phyloP scores from a whole-genome alignment of 1,140 invertebrate species.

The Luehdorfia chinensis region DNA sequence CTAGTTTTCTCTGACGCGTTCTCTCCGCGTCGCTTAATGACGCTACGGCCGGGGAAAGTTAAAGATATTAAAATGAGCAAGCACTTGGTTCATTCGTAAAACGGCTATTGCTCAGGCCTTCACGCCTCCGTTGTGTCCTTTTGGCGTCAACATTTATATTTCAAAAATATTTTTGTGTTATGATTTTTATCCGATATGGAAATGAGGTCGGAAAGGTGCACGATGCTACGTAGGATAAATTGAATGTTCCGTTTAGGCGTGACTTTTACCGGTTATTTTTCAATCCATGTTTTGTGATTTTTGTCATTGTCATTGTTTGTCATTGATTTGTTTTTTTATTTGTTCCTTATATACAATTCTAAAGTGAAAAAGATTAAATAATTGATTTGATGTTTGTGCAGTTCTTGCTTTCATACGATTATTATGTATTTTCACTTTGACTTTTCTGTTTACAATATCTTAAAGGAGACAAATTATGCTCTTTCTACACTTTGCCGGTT shows the following conservation, averaged over 20 bases:
- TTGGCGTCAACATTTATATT: conserved; percentile 22
- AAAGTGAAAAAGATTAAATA: too few species aligned
- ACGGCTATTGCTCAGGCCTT: conserved; percentile 39
- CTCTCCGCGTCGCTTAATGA: conserved; percentile 40
- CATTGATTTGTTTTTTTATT: too few species aligned
- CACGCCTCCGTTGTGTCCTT: conserved; percentile 31
- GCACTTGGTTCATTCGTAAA: conserved; percentile 41
- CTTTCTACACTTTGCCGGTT: too few species aligned
- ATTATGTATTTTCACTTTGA: too few species aligned
- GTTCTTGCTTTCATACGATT: too few species aligned
- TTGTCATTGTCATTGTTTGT: too few species aligned
- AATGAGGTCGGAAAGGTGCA: conserved; percentile 1
- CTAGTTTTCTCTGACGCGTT: conserved; percentile 41
- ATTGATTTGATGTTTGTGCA: too few species aligned
- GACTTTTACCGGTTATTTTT: not conserved
- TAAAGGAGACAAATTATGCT: too few species aligned
- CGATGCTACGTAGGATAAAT: not conserved
- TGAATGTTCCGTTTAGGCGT: conserved; percentile 3
- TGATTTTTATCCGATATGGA: conserved; percentile 12
- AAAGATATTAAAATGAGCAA: conserved; percentile 51
- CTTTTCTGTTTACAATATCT: too few species aligned
- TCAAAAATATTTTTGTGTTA: conserved; percentile 19
- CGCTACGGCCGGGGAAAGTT: conserved; percentile 33
- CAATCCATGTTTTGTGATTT: not conserved
- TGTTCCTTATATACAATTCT: too few species aligned